Conservation (phyloP, 2,113 vertebrate species). For the Crotalus helleri region DNA sequence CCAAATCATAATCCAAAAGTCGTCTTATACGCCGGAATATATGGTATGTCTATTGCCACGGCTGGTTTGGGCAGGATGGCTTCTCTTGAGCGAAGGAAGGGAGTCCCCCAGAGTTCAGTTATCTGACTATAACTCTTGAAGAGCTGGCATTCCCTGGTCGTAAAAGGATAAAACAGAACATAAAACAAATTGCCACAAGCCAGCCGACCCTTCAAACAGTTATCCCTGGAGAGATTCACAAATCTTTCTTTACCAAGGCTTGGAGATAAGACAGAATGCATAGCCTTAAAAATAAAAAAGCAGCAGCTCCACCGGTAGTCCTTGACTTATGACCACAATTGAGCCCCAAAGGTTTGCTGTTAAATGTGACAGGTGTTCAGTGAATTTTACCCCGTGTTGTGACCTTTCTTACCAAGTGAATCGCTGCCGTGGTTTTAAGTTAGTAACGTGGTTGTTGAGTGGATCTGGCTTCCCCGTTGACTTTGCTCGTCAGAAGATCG, state of each 20-base stretch:
- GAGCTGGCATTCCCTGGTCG: background rate
- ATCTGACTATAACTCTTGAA: background rate
- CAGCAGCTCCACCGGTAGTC: no score
- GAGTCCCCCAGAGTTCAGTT: background rate
- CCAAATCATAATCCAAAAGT: no score
- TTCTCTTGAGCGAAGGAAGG: background rate
- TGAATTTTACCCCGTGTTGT: background rate
- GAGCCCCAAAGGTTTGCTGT: no score
- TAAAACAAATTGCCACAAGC: background rate
- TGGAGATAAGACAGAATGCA: background rate
- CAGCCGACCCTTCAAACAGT: background rate
- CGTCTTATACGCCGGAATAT: no score
- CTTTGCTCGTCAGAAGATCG: background rate
- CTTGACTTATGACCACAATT: background rate
- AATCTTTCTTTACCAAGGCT: background rate
- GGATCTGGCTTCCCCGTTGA: background rate
- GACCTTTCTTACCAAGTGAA: background rate
- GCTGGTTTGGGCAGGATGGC: background rate
- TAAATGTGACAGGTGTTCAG: background rate
- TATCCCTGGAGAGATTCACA: background rate
- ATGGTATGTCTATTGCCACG: no score
- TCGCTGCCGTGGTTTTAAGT: background rate
- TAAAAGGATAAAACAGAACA: background rate
- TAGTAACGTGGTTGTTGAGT: background rate
- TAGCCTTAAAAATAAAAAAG: background rate